Evolutionary conservation across 2,113 vertebrate genomes (phyloP), one percentile per base, ranked within the genome.

Genomic region (Etia nguti): DNA sequence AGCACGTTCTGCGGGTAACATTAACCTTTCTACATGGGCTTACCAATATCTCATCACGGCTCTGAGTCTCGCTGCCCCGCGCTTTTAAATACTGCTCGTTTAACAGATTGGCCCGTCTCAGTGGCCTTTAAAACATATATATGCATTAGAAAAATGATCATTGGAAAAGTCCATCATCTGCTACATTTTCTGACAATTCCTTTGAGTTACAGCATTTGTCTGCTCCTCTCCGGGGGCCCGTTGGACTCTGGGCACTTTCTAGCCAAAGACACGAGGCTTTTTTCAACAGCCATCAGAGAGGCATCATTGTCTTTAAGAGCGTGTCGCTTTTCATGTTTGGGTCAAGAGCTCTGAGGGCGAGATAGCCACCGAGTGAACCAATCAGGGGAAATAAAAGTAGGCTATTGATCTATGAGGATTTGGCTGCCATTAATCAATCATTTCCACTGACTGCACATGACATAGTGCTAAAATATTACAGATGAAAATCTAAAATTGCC

Each of bases 1-100:
- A 96, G 92, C 92, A 91, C 89, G 79, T 91, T 95, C 88, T 60
- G 86, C 82, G 92, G 92, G 88, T 89, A 92, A 93, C 95, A 95
- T 96, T 96, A 96, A 96, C 95, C 96, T 96, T 96, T 96, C 92
- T 86, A 79, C 87, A 68, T 15, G 46, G 90, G 92, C 94, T 93
- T 93, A 93, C 94, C 94, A 91, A 95, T 96, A 94, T 94, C 93
- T 95, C 95, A 96, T 96, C 94, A 90, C 79, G 48, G 85, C 82
- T 60, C 60, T 9, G 11, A 82, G 92, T 89, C 89, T 86, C 57
- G 73, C 90, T 86, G 84, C 80, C 91, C 91, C 20, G 3, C 82
- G 56, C 93, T 89, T 93, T 94, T 90, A 91, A 95, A 94, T 88
- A 84, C 81, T 24, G 57, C 92, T 88, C 88, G 2, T 94, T 94